Conservation (phyloP, 2,113 vertebrate species). For the Prunella himalayana region DNA sequence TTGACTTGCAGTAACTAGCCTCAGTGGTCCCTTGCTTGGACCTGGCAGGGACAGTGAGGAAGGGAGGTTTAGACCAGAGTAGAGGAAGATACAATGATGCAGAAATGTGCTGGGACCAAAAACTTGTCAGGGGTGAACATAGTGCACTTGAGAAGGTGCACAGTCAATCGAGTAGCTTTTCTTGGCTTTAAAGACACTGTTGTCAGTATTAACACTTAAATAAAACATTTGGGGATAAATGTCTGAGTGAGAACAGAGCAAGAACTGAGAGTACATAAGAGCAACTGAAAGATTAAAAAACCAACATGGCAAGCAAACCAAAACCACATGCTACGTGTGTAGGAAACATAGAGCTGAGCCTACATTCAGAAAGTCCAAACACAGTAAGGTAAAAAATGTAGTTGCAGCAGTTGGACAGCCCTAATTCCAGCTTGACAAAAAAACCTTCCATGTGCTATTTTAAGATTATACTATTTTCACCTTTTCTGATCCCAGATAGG, state of each 20-base stretch:
- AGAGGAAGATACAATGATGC: neutral
- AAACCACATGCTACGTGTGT: neutral
- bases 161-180: neutral
- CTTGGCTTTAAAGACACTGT: neutral
- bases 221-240: neutral
- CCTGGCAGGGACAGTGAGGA: rapidly evolving
- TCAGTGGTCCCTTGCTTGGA: neutral
- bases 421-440: neutral
- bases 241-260: neutral
- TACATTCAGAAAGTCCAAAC: neutral
- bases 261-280: rapidly evolving
- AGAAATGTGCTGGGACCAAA: neutral
- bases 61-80: neutral
- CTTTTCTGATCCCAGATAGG: neutral
- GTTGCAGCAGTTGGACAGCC: neutral
- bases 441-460: neutral
- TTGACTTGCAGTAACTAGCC: neutral
- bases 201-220: neutral
- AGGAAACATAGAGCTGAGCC: neutral
- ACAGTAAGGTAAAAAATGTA: neutral
- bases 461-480: neutral
- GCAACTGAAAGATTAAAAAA: neutral
- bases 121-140: rapidly evolving
- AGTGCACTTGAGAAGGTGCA: neutral
- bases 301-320: neutral